phyloP scores from a whole-genome alignment of 2,888 invertebrate species.

The Selenia dentaria region DNA sequence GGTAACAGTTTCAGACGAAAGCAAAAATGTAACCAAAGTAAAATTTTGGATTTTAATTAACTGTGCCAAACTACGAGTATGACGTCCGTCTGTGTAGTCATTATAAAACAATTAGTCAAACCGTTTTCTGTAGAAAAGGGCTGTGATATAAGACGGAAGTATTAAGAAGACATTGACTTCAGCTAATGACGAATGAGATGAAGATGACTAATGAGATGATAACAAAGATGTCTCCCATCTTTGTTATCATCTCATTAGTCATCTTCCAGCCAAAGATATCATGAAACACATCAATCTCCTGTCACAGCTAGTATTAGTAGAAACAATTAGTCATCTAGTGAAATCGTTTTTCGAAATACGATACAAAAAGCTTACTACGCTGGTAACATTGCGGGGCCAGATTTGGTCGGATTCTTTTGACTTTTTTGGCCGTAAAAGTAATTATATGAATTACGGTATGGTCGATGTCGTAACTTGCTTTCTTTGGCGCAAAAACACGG shows the following conservation, averaged over 20 bases:
- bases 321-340: slow-evolving; percentile 6
- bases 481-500: slow-evolving; percentile 36
- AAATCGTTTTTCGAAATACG: slow-evolving; percentile 16
- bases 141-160: too few relatives aligned
- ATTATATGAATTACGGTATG: slow-evolving; percentile 37
- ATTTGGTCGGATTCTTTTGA: slow-evolving; percentile 12
- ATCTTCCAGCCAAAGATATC: not conserved
- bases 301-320: slow-evolving; percentile 6
- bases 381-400: slow-evolving; percentile 8
- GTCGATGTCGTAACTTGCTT: slow-evolving; percentile 36
- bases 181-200: too few relatives aligned
- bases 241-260: not conserved
- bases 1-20: too few relatives aligned
- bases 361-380: slow-evolving; percentile 9
- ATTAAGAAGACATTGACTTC: too few relatives aligned
- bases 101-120: too few relatives aligned
- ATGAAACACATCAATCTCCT: slow-evolving; percentile 7
- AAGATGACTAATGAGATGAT: too few relatives aligned
- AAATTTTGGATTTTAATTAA: too few relatives aligned
- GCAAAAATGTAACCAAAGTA: too few relatives aligned
- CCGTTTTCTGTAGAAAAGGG: too few relatives aligned
- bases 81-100: too few relatives aligned
- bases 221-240: too few relatives aligned
- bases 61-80: too few relatives aligned
- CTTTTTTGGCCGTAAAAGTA: slow-evolving; percentile 32